Base-by-base conservation (phyloP, 2,888 invertebrate genomes). In the Philonicus albiceps region DNA sequence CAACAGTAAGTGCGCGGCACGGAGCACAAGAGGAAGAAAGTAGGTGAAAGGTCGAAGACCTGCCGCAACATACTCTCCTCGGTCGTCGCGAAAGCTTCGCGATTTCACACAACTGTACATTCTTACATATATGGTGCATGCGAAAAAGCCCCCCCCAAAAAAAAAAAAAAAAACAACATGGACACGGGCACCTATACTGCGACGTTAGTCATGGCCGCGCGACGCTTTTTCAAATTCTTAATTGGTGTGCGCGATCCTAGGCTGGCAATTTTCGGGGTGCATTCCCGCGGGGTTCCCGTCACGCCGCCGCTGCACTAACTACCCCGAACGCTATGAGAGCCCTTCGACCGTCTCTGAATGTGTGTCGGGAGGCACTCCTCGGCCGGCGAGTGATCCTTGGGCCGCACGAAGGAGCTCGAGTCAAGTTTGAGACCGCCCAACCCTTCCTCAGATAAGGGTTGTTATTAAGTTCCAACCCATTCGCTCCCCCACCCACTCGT, bases 1-100 rank as follows among this genome's bases (percentile, higher is more conserved):
- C n/a, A 16, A 1, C 49, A 49, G 49, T 49, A 34, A 80, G 80
- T 80, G 49, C 80, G 43, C 53, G 53, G 53, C 43, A 76, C 49
- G 34, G 31, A 13, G 30, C 74, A 74, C 78, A 19, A 64, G 83
- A 84, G 73, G 73, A 87, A 87, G 88, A 88, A 88, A 88, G 87
- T 88, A 88, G 88, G 88, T 88, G 87, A 88, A 88, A 88, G 88
- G 88, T 88, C 87, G 86, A 88, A 88, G 87, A 88, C 87, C 88
- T 88, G 86, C 81, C 87, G 64, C 87, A 87, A 86, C 55, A 87
- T 86, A 43, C 74, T 86, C 76, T 86, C 75, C 75, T 53, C 72
- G 43, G 43, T 43, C 73, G 53, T 13, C 53, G 49, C 75, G 49
- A 85, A 75, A 85, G 73, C 72, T 73, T 30, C 40, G 64, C 64